Conservation (phyloP, 2,888 invertebrate genomes). For the Idaea straminata region DNA sequence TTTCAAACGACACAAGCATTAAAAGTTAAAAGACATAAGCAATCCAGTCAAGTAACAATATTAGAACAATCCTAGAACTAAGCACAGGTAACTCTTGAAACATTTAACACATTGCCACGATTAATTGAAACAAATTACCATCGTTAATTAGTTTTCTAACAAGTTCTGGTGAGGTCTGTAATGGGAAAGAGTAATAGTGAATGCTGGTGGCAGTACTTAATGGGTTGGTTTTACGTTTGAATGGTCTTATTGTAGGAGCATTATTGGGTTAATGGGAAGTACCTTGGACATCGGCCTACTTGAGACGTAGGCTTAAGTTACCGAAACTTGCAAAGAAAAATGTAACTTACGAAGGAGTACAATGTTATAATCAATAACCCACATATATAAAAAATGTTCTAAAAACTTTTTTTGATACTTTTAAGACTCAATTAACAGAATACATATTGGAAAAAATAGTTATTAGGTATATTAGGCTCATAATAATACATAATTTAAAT, state of each 20-base stretch:
- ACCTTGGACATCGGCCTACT: no score
- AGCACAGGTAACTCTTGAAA: conserved; percentile 8
- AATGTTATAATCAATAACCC: no score
- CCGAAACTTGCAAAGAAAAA: no score
- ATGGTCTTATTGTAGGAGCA: not conserved
- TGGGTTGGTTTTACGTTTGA: not conserved
- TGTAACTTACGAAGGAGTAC: no score
- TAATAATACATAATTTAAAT: no score
- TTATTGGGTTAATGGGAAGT: not conserved
- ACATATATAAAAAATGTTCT: no score
- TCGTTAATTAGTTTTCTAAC: conserved; percentile 32
- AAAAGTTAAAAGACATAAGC: not conserved
- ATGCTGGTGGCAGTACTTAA: conserved; percentile 2
- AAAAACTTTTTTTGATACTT: no score
- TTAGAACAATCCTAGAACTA: not conserved
- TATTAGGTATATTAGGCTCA: no score
- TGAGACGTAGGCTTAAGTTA: no score
- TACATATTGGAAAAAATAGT: no score
- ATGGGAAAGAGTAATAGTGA: conserved; percentile 16
- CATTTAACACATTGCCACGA: conserved; percentile 20
- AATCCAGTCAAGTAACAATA: not conserved
- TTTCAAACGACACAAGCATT: not conserved
- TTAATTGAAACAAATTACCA: conserved; percentile 31
- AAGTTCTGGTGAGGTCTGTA: conserved; percentile 20
- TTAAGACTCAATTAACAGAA: no score